Conservation (phyloP, 1,140 invertebrate species). For the Drosophila guanche region DNA sequence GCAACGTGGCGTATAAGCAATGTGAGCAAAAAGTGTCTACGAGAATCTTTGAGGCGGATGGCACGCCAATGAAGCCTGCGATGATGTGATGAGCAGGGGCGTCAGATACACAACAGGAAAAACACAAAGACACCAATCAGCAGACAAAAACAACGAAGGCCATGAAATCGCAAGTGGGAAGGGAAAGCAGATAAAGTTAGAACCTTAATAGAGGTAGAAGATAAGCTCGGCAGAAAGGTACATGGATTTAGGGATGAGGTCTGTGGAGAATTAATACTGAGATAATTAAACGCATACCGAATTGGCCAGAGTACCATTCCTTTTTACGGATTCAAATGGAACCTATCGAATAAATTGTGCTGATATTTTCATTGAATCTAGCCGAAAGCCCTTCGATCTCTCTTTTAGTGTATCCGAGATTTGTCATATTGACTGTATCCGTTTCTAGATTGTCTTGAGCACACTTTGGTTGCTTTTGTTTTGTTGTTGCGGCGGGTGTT, state of each 20-base stretch:
- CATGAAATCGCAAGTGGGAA: conserved; percentile 31
- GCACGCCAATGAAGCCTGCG: conserved; percentile 32
- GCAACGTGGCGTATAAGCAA: conserved; percentile 72
- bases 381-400: neutral
- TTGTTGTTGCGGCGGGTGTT: conserved; percentile 40
- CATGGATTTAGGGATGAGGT: conserved; percentile 1
- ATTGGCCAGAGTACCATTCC: too few species aligned
- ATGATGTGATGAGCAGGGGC: conserved; percentile 30
- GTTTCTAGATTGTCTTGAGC: conserved; percentile 42
- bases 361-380: conserved; percentile 6
- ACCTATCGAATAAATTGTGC: too few species aligned
- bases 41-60: conserved; percentile 5
- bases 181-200: conserved; percentile 18
- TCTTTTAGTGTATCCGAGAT: conserved; percentile 49
- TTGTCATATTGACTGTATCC: conserved; percentile 41
- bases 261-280: too few species aligned
- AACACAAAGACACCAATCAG: conserved; percentile 75
- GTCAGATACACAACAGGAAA: conserved; percentile 26
- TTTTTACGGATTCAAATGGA: too few species aligned
- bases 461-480: conserved; percentile 37
- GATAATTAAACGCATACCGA: neutral
- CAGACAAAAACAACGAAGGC: conserved; percentile 55
- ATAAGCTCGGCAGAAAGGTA: conserved; percentile 32
- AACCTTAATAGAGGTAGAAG: conserved; percentile 53
- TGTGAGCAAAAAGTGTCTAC: conserved; percentile 20